Percentiles rank a stretch among this genome's conserved stretches.
These are phyloP conservation scores for Lepidotrigona ventralis DNA, from an alignment of 1,140 invertebrate genomes.

Conservation along the genomic window DNA sequence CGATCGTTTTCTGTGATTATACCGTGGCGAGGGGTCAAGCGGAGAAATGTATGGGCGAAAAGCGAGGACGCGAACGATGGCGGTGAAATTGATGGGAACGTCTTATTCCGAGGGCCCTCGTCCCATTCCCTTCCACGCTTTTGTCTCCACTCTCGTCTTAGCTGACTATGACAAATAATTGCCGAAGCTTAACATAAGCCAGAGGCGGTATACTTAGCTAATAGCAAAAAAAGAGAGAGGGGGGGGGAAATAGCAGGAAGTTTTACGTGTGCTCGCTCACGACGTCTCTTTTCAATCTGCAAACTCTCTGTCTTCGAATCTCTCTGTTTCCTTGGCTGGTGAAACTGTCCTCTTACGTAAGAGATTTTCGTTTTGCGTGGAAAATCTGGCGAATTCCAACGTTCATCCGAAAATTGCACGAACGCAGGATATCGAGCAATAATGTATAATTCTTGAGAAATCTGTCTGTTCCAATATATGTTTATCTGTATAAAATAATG, in stretches of 20 bases:
- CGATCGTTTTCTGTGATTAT: not conserved
- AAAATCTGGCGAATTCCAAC: not conserved
- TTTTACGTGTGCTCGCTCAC: slow-evolving; percentile 4
- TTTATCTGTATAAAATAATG: too few relatives aligned
- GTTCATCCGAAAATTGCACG: too few relatives aligned
- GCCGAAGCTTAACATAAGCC: slow-evolving; percentile 76
- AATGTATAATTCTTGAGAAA: too few relatives aligned
- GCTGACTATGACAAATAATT: slow-evolving; percentile 76
- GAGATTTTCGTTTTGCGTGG: not conserved
- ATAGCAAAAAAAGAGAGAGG: slow-evolving; percentile 71
- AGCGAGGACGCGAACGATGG: slow-evolving; percentile 2
- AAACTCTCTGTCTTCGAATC: not conserved
- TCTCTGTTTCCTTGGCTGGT: not conserved
- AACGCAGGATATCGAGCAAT: too few relatives aligned
- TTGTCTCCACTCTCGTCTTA: slow-evolving; percentile 54
- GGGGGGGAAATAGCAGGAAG: slow-evolving; percentile 10
- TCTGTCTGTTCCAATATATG: too few relatives aligned
- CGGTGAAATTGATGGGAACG: slow-evolving; percentile 48
- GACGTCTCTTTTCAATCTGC: not conserved
- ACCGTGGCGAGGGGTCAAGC: not conserved
- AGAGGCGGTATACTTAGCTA: slow-evolving; percentile 77
- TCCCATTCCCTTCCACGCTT: not conserved
- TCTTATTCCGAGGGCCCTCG: slow-evolving; percentile 21
- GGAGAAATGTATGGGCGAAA: not conserved
- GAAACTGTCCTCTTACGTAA: not conserved